These are phyloP conservation scores for Rhabditophanes sp. DNA, from an alignment of 2,888 invertebrate species.

Conservation along the genomic window DNA sequence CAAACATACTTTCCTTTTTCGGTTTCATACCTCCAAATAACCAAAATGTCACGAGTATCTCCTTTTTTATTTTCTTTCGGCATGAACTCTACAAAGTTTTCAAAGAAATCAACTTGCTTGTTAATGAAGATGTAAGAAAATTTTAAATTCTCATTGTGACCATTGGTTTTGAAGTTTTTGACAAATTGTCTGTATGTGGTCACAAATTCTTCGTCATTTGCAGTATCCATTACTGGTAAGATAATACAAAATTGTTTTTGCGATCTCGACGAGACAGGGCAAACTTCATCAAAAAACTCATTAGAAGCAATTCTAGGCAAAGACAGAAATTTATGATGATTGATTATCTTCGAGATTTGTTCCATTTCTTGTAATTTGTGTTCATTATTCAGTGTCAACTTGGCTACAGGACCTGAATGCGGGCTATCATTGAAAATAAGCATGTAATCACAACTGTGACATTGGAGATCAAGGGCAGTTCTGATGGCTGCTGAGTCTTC, in stretches of 20 bases:
- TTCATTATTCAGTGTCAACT: constrained; percentile 19
- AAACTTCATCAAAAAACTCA: constrained; percentile 46
- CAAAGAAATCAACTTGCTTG: constrained; percentile 26
- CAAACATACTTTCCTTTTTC: constrained; percentile 28
- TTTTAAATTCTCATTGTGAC: constrained; percentile 9
- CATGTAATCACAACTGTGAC: constrained; percentile 44
- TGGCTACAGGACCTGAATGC: constrained; percentile 31
- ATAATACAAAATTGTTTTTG: constrained; percentile 31
- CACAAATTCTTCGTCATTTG: constrained; percentile 16
- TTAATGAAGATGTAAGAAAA: constrained; percentile 26
- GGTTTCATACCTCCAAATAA: constrained; percentile 35
- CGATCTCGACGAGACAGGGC: constrained; percentile 42
- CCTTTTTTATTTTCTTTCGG: not conserved
- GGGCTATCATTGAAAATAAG: constrained; percentile 48
- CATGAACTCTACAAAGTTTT: constrained; percentile 19
- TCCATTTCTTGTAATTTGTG: constrained; percentile 22
- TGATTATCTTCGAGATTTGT: constrained; percentile 44
- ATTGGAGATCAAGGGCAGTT: constrained; percentile 26
- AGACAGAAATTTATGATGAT: constrained; percentile 44
- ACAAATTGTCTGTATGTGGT: constrained; percentile 20
- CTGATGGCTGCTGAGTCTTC: constrained; percentile 15
- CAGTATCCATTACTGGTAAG: constrained; percentile 18
- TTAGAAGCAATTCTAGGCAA: constrained; percentile 47
- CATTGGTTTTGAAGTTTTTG: constrained; percentile 9
- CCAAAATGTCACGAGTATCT: constrained; percentile 22